Percentiles rank a stretch among this genome's conserved stretches.
phyloP scores from a whole-genome alignment of 2,888 invertebrate species.

The Lasioglossum marginatum region DNA sequence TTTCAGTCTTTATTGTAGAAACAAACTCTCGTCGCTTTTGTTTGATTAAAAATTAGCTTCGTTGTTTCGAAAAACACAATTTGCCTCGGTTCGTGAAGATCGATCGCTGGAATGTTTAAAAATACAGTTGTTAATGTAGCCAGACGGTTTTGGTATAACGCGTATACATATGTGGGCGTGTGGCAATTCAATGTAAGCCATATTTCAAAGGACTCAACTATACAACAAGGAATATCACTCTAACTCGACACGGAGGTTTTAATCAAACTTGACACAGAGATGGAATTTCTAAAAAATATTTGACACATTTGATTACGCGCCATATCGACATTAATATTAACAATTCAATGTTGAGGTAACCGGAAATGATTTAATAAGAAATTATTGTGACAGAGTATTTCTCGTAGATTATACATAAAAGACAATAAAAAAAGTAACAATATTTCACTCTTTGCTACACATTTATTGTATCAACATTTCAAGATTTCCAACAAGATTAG shows the following conservation, averaged over 20 bases:
- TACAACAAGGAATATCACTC: conserved; percentile 1
- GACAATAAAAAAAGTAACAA: neutral
- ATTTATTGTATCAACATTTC: neutral
- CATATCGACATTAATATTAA: neutral
- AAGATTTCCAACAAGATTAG: neutral
- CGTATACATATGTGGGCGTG: neutral
- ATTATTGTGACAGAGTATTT: neutral
- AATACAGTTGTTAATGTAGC: neutral
- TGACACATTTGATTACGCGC: neutral
- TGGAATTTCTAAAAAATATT: neutral
- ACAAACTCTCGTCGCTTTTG: neutral
- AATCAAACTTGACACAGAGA: neutral
- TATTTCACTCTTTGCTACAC: neutral
- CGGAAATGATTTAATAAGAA: neutral
- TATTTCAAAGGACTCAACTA: neutral
- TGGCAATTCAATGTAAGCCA: neutral
- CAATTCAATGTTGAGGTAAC: neutral
- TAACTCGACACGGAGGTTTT: neutral
- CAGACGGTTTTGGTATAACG: neutral
- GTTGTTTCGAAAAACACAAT: neutral
- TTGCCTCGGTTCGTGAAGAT: neutral
- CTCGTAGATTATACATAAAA: neutral
- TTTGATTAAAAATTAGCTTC: neutral
- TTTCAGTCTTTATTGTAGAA: neutral
- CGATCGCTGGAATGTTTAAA: neutral